Base-by-base conservation (phyloP, 2,888 invertebrate genomes). In the Caenorhabditis becei region DNA sequence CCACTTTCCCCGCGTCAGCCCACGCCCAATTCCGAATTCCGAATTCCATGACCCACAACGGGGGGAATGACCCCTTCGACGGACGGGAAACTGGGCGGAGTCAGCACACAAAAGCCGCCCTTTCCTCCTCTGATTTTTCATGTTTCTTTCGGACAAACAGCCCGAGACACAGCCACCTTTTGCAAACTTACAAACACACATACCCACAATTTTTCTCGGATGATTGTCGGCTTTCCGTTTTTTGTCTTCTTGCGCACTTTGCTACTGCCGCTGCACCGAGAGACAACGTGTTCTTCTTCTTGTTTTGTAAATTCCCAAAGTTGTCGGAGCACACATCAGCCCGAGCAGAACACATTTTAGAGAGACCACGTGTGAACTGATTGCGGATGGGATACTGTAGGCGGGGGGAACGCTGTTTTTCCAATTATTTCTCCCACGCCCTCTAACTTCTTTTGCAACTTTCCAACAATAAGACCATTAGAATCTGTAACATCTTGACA, bases 21-120 rank as follows among this genome's bases (percentile, higher is more conserved):
- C 66, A 74, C 74, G 66, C 74, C 59, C 74, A 41, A 32, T 71
- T 62, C 26, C 49, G 37, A 47, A 56, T 72, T 72, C 59, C 10
- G 47, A 74, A 74, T 74, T 74, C 74, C 74, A 74, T 74, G 74
- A 74, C 65, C 74, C 74, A 74, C 74, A 65, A 59, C 74, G 59
- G 58, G 58, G 32, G 63, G 62, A 74, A 74, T 74, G 74, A 74
- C 74, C 74, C 74, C 51, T 59, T 59, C 65, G n/a, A 11, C 65
- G 35, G 32, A 53, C 44, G 56, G 58, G 63, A 63, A 63, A 47
- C 18, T 41, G 74, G 72, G 74, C 63, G 74, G 74, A 74, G 74
- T 65, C 59, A 23, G 26, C 58, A 74, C 65, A 74, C 74, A 72
- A 63, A 32, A 72, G 63, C 54, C 71, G 41, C 61, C 62, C 41